A percentile compares a stretch with the other conserved stretches of the same genome.
Conservation (phyloP, 2,888 invertebrate genomes). For the Apamea monoglypha region DNA sequence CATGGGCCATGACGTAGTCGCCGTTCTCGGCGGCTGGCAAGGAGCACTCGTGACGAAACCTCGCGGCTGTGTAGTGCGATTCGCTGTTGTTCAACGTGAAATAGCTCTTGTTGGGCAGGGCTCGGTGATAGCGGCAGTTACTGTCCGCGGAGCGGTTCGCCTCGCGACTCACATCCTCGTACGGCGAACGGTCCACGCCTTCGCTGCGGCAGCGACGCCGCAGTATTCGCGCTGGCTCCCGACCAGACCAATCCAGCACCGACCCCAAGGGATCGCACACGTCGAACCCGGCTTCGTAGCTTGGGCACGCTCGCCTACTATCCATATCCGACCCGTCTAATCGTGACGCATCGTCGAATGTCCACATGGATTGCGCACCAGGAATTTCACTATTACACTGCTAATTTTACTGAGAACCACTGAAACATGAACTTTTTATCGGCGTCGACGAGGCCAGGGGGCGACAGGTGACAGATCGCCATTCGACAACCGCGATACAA, state of each 20-base stretch:
- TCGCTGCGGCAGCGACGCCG: conserved; percentile 89
- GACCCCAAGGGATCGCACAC: conserved; percentile 86
- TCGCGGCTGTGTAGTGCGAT: conserved; percentile 69
- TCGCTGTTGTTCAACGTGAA: conserved; percentile 84
- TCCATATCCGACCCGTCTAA: conserved; percentile 86
- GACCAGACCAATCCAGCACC: conserved; percentile 83
- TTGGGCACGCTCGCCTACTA: conserved; percentile 85
- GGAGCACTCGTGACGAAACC: conserved; percentile 83
- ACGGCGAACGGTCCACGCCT: conserved; percentile 87
- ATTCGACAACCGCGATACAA: conserved; percentile 80
- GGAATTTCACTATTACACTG: conserved; percentile 85
- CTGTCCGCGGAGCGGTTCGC: conserved; percentile 78
- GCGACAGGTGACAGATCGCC: conserved; percentile 85
- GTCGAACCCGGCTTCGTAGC: conserved; percentile 87
- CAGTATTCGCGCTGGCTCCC: conserved; percentile 84
- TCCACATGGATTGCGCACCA: conserved; percentile 84
- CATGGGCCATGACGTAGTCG: conserved; percentile 86
- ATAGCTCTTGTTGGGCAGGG: conserved; percentile 82
- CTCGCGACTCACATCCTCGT: conserved; percentile 85
- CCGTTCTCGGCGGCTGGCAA: conserved; percentile 85
- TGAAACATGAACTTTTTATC: conserved; percentile 80
- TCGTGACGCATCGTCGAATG: conserved; percentile 84
- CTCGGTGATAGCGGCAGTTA: conserved; percentile 75
- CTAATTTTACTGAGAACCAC: conserved; percentile 83
- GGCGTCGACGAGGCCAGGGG: conserved; percentile 81